phyloP scores from a whole-genome alignment of 37 sponge, comb jelly and placozoan species.

The Agelas oroides region DNA sequence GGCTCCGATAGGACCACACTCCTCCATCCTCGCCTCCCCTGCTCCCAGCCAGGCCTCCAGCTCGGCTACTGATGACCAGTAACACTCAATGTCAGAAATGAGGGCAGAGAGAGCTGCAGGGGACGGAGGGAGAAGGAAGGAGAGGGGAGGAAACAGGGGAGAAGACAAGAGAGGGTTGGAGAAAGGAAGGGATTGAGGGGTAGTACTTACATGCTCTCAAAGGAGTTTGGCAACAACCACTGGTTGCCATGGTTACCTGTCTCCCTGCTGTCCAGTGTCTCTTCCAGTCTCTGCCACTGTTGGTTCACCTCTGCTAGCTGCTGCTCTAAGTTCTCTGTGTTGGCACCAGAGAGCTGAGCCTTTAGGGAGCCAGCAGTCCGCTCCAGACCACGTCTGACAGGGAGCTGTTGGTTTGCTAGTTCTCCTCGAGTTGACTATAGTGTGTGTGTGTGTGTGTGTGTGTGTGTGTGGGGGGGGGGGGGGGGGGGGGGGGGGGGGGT shows the following conservation, averaged over 20 bases:
- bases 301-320: constrained; percentile 12
- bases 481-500: too few species aligned
- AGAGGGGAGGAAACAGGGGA: not conserved
- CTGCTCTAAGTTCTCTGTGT: constrained; percentile 4
- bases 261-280: not conserved
- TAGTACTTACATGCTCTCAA: too few species aligned
- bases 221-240: too few species aligned
- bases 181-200: not conserved
- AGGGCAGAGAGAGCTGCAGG: constrained; percentile 22
- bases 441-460: not conserved
- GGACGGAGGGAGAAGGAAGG: not conserved
- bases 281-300: constrained; percentile 26
- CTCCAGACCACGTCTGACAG: not conserved
- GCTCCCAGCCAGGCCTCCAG: constrained; percentile 39
- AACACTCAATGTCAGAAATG: constrained; percentile 17
- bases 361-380: not conserved
- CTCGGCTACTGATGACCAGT: not conserved
- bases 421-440: not conserved
- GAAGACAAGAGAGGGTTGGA: not conserved
- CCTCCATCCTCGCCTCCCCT: constrained; percentile 26
- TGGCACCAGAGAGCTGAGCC: constrained; percentile 22
- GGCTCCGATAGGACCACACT: constrained; percentile 66
- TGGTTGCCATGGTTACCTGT: too few species aligned
- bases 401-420: too few species aligned
- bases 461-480: too few species aligned